Conservation (phyloP, 1,140 invertebrate species). For the Drosophila nannoptera region DNA sequence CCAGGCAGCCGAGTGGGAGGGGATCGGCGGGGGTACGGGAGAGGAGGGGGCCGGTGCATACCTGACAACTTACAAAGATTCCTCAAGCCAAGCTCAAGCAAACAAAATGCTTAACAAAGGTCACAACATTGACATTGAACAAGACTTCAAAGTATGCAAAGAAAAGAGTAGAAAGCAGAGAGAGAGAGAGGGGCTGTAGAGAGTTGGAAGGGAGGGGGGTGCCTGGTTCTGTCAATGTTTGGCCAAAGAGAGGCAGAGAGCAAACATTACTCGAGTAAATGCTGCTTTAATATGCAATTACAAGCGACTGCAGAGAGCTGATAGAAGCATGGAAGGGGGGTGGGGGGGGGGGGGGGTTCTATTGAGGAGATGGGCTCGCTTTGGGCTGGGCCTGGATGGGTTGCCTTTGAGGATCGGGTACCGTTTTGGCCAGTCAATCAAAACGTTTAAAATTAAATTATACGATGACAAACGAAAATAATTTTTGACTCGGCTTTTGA, state of each 20-base stretch:
- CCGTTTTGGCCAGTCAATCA: constrained; percentile 62
- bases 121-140: constrained; percentile 76
- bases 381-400: not conserved
- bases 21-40: constrained; percentile 1
- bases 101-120: constrained; percentile 76
- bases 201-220: not conserved
- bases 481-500: constrained; percentile 31
- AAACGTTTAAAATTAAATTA: constrained; percentile 74
- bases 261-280: constrained; percentile 65
- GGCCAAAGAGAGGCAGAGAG: constrained; percentile 18
- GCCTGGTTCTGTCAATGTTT: constrained; percentile 3
- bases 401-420: constrained; percentile 32
- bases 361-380: not conserved
- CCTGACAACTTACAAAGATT: constrained; percentile 44
- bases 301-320: constrained; percentile 25
- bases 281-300: constrained; percentile 76
- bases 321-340: not conserved
- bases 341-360: not conserved
- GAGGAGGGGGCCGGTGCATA: not conserved
- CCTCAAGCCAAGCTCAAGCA: constrained; percentile 44
- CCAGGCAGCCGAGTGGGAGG: constrained; percentile 21
- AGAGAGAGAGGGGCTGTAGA: not conserved
- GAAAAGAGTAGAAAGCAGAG: not conserved
- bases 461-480: constrained; percentile 74
- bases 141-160: constrained; percentile 38